Conservation (phyloP, 2,113 vertebrate genomes). For the Sander lucioperca region DNA sequence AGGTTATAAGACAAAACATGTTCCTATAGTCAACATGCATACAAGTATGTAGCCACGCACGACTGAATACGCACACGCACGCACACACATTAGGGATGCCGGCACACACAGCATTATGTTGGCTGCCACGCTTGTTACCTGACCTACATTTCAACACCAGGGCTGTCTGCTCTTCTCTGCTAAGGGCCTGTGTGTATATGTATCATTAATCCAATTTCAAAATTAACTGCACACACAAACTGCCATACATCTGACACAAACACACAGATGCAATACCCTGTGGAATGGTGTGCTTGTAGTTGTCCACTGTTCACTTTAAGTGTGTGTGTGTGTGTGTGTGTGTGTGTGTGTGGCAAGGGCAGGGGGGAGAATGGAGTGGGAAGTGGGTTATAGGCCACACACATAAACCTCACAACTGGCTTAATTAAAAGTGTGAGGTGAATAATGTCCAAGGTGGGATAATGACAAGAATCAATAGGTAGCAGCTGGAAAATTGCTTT, state of each 20-base stretch:
- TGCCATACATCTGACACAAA: conserved; percentile 56
- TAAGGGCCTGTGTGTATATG: conserved; percentile 28
- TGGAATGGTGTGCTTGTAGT: not conserved
- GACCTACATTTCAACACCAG: conserved; percentile 76
- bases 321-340: conserved; percentile 6
- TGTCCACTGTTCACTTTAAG: not conserved
- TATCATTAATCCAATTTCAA: conserved; percentile 68
- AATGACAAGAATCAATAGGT: conserved; percentile 31
- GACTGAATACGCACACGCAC: not conserved
- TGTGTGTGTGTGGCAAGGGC: not conserved
- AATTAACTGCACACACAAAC: conserved; percentile 63
- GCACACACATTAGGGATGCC: not conserved
- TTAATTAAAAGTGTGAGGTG: conserved; percentile 52
- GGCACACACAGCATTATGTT: conserved; percentile 48
- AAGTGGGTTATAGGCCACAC: too few relatives aligned
- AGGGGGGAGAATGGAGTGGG: too few relatives aligned
- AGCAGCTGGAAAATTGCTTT: conserved; percentile 40
- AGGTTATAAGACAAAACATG: conserved; percentile 35
- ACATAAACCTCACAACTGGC: conserved; percentile 28
- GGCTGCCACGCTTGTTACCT: conserved; percentile 58
- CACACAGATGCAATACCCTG: conserved; percentile 11
- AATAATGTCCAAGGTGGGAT: conserved; percentile 29
- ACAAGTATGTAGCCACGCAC: conserved; percentile 21
- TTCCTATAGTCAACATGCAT: conserved; percentile 32
- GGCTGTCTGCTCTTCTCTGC: conserved; percentile 58